A percentile compares a stretch with the other conserved stretches of the same genome.
These are phyloP conservation scores for Heliconius hewitsoni DNA, from an alignment of 1,140 invertebrate genomes.

Conservation along the genomic window DNA sequence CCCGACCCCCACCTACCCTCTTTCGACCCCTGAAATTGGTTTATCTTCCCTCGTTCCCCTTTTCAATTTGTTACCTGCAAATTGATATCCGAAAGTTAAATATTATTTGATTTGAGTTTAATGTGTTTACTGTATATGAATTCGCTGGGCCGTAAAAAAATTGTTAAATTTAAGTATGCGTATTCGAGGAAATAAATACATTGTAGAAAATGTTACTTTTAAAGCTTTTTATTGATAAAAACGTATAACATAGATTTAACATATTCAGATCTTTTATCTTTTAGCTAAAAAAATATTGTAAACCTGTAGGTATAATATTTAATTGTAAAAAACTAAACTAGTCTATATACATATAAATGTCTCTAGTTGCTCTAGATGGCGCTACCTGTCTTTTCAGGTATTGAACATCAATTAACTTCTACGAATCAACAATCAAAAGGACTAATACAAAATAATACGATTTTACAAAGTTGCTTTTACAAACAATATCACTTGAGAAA, in stretches of 20 bases:
- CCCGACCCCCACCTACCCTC: conserved; percentile 11
- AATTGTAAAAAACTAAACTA: no score
- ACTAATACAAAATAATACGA: not conserved
- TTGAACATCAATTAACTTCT: not conserved
- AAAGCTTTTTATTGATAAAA: no score
- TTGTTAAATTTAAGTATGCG: no score
- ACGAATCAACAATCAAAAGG: no score
- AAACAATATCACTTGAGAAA: not conserved
- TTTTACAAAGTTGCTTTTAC: not conserved
- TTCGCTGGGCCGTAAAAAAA: no score
- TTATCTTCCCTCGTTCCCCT: conserved; percentile 14
- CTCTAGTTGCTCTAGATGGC: not conserved
- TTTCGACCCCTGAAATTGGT: conserved; percentile 16
- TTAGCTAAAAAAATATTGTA: no score
- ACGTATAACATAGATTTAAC: no score
- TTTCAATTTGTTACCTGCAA: conserved; percentile 31
- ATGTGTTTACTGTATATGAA: not conserved
- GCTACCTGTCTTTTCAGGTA: not conserved
- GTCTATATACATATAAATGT: not conserved
- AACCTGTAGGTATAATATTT: no score
- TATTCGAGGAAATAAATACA: no score
- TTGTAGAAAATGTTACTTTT: no score
- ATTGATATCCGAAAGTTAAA: conserved; percentile 25
- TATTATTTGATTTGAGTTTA: not conserved
- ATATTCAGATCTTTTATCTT: no score